These are phyloP conservation scores for Atractosteus spatula DNA, from an alignment of 2,113 vertebrate species.

Conservation along the genomic window DNA sequence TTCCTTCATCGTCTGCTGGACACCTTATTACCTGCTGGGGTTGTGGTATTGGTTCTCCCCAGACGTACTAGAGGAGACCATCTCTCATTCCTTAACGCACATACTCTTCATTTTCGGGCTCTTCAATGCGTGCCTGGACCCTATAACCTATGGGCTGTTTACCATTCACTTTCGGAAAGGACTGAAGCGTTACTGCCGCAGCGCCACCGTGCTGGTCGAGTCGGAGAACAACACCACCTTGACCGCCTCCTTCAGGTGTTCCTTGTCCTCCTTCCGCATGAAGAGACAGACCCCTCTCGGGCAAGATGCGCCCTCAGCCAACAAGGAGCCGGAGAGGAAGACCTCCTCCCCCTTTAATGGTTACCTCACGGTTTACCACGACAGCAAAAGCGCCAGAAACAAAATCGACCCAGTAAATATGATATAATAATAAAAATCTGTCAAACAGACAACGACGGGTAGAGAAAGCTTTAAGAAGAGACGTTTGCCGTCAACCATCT, in stretches of 20 bases:
- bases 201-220: conserved; percentile 21
- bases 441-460: background rate
- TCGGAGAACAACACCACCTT: conserved; percentile 55
- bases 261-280: conserved; percentile 51
- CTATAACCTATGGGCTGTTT: conserved; percentile 70
- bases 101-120: conserved; percentile 77
- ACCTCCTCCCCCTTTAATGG: conserved; percentile 19
- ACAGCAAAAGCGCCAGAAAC: conserved; percentile 15
- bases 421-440: conserved; percentile 33
- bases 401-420: conserved; percentile 35
- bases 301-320: conserved; percentile 20
- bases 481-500: background rate
- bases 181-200: conserved; percentile 47
- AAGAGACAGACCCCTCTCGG: conserved; percentile 27
- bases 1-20: conserved; percentile 77
- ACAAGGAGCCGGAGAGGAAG: conserved; percentile 11
- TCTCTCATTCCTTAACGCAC: conserved; percentile 72
- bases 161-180: conserved; percentile 62
- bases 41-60: conserved; percentile 78
- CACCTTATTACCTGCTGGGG: conserved; percentile 73
- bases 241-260: conserved; percentile 60
- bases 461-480: background rate
- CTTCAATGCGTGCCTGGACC: conserved; percentile 68
- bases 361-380: conserved; percentile 32
- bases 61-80: conserved; percentile 66